A percentile compares a stretch with the other conserved stretches of the same genome.
Conservation (phyloP, 2,888 invertebrate genomes). For the Limnephilus lunatus region DNA sequence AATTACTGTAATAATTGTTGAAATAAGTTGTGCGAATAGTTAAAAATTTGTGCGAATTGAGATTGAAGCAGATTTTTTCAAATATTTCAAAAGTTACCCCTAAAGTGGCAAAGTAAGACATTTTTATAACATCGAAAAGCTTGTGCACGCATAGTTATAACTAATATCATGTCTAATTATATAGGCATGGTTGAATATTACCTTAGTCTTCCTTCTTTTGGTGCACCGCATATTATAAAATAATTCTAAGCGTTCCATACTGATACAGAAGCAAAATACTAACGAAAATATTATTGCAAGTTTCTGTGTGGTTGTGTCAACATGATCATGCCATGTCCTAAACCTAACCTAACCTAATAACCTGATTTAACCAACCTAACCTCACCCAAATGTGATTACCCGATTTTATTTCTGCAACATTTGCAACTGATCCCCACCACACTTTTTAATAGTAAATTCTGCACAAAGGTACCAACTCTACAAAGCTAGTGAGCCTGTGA, state of each 20-base stretch:
- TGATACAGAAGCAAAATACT: neutral
- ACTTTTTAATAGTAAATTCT: too few species aligned
- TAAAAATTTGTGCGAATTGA: too few species aligned
- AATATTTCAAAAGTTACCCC: neutral
- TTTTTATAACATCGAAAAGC: neutral
- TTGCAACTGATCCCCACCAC: too few species aligned
- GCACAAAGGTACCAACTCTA: too few species aligned
- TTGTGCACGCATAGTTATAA: neutral
- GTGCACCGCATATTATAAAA: neutral
- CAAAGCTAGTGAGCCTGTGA: too few species aligned
- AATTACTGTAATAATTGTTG: too few species aligned
- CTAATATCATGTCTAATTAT: neutral
- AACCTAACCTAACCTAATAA: neutral
- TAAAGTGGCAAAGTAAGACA: neutral
- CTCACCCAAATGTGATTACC: too few species aligned
- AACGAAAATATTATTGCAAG: neutral
- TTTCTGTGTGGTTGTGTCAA: neutral
- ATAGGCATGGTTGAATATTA: neutral
- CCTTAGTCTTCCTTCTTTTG: constrained; percentile 40
- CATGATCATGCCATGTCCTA: neutral
- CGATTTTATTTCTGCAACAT: neutral
- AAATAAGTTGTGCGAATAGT: too few species aligned
- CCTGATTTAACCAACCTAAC: neutral
- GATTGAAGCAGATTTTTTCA: neutral
- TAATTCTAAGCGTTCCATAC: neutral